Evolutionary conservation across 53 echinoderm and acorn worm genomes (phyloP), one percentile per base, ranked within the genome.

Genomic region (Echinarachnius parma): DNA sequence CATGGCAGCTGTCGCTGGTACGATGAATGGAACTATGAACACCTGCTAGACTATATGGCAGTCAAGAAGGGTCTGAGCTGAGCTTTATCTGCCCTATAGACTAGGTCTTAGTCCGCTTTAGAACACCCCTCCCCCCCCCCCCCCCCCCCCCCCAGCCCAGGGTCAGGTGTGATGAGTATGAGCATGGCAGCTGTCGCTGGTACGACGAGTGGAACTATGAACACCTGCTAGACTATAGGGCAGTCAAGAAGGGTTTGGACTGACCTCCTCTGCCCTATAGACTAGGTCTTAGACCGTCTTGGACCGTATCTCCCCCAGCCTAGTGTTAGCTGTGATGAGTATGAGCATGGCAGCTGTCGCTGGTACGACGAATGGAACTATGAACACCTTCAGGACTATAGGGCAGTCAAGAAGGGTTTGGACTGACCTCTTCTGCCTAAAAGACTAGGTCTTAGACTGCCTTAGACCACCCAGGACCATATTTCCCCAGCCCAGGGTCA

Each of bases 331-430:
- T 96, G 96, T 62, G 96, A 96, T 59, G 85, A 87, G 48, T 96
- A 91, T 34, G 85, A 85, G 37, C 85, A 87, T 36, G 96, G 96
- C 5, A 96, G 96, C 67, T 96, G 96, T 58, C 59, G 96, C 24
- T 96, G 96, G 96, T 96, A 91, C 50, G 96, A 96, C 30, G 96
- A 96, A 64, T 96, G 96, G 96, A 88, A 87, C 34, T 91, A 91
- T 48, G 87, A 91, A 53, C 96, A 96, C 31, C 56, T 96, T 1
- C 49, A 48, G 5, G 84, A 90, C 26, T 94, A 94, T 25, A 62
- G 29, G 47, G 29, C 48, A n/a, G n/a, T n/a, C n/a, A n/a, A n/a
- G n/a, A n/a, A n/a, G n/a, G n/a, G n/a, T n/a, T n/a, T n/a, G n/a
- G n/a, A n/a, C n/a, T n/a, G n/a, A n/a, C n/a, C n/a, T n/a, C n/a